These are phyloP conservation scores for Gastrophysa polygoni DNA, from an alignment of 2,888 invertebrate species.

Conservation along the genomic window DNA sequence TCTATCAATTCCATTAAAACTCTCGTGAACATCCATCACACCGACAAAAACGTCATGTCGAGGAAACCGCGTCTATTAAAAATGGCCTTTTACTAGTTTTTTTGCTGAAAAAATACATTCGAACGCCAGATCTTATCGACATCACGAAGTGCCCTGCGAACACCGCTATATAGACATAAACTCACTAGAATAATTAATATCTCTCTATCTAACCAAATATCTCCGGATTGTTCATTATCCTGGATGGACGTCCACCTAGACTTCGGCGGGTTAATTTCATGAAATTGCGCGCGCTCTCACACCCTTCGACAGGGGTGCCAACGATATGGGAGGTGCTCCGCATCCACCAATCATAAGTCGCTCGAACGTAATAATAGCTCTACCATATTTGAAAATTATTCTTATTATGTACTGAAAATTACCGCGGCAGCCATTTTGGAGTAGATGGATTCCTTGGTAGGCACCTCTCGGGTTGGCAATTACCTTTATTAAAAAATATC, in stretches of 20 bases:
- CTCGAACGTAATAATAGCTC: constrained; percentile 48
- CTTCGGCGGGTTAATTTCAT: neutral
- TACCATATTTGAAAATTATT: constrained; percentile 58
- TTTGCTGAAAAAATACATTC: neutral
- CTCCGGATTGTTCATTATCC: neutral
- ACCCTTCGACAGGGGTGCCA: neutral
- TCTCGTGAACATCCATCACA: neutral
- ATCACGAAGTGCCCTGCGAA: neutral
- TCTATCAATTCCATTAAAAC: neutral
- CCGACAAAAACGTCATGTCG: neutral
- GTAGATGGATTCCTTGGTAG: constrained; percentile 34
- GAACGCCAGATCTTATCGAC: neutral
- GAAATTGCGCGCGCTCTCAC: neutral
- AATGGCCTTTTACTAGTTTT: neutral
- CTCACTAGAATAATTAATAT: neutral
- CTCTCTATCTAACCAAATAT: neutral
- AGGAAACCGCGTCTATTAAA: neutral
- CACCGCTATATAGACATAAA: neutral
- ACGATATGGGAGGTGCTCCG: neutral
- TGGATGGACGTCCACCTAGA: neutral
- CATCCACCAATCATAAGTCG: constrained; percentile 44
- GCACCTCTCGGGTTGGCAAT: constrained; percentile 21
- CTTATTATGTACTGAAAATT: constrained; percentile 55
- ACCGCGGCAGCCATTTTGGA: constrained; percentile 52
- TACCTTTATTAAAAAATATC: constrained; percentile 21